A percentile compares a stretch with the other conserved stretches of the same genome.
Conservation (phyloP, 2,113 vertebrate species). For the Lucifuga dentata region DNA sequence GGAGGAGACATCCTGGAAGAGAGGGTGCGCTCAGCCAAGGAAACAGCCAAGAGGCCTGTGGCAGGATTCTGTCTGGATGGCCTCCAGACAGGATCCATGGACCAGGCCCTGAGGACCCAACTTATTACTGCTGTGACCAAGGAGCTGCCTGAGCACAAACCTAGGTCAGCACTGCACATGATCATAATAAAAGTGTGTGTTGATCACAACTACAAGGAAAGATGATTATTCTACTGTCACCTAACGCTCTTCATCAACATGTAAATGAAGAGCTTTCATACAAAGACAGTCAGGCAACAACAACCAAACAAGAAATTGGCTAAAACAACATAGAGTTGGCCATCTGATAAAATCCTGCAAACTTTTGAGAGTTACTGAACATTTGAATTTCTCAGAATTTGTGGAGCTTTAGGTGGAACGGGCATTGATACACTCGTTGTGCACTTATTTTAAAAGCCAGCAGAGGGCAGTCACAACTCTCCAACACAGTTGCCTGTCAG, state of each 20-base stretch:
- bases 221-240: background rate
- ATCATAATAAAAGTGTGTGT: background rate
- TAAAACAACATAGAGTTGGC: too few species aligned
- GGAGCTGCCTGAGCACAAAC: constrained; percentile 94
- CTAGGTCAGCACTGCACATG: constrained; percentile 81
- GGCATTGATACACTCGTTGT: too few species aligned
- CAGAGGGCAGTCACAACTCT: too few species aligned
- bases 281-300: background rate
- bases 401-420: too few species aligned
- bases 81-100: constrained; percentile 85
- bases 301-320: too few species aligned
- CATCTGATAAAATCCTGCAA: too few species aligned
- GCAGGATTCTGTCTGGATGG: constrained; percentile 95
- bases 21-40: constrained; percentile 90
- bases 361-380: too few species aligned
- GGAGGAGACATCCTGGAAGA: constrained; percentile 93
- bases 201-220: background rate
- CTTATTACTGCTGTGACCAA: constrained; percentile 87
- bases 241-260: background rate
- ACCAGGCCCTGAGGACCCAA: constrained; percentile 83
- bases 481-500: too few species aligned
- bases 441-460: too few species aligned
- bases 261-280: constrained; percentile 1
- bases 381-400: too few species aligned
- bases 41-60: constrained; percentile 95